Percentiles rank a stretch among this genome's conserved stretches.
phyloP scores from a whole-genome alignment of 2,113 vertebrate genomes.

The Psophia crepitans region DNA sequence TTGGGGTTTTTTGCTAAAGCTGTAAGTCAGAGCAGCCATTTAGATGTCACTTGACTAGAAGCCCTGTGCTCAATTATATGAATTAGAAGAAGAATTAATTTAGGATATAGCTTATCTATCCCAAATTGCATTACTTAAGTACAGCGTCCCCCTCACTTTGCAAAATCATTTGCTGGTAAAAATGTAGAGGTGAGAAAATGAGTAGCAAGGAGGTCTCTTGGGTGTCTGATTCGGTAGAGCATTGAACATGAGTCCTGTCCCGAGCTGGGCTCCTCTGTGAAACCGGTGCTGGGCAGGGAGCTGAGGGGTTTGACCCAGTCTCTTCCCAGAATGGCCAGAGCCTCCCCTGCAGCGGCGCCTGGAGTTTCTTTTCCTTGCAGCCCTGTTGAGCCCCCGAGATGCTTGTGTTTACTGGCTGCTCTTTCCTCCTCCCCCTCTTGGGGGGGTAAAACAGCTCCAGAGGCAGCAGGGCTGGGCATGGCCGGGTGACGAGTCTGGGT shows the following conservation, averaged over 20 bases:
- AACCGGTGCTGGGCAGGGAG: not conserved
- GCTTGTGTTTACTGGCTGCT: not conserved
- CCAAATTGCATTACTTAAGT: not conserved
- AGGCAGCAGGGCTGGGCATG: not conserved
- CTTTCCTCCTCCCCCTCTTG: not conserved
- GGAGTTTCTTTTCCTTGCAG: no score
- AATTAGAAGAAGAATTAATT: not conserved
- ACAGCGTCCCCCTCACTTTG: not conserved
- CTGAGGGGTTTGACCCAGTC: not conserved
- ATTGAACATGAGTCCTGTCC: not conserved
- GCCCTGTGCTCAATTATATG: not conserved
- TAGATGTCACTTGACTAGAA: not conserved
- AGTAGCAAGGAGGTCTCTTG: not conserved
- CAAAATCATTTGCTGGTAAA: not conserved
- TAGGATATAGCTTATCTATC: not conserved
- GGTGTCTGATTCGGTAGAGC: not conserved
- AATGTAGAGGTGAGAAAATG: not conserved
- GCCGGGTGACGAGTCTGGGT: not conserved
- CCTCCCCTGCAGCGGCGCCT: not conserved
- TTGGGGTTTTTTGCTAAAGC: not conserved
- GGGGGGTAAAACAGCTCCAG: not conserved
- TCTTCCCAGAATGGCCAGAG: not conserved
- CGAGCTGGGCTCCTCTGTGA: not conserved
- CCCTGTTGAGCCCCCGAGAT: not conserved
- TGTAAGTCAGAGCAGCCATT: not conserved